A percentile compares a stretch with the other conserved stretches of the same genome.
These are phyloP conservation scores for Electrona antarctica DNA, from an alignment of 2,113 vertebrate genomes.

Conservation along the genomic window DNA sequence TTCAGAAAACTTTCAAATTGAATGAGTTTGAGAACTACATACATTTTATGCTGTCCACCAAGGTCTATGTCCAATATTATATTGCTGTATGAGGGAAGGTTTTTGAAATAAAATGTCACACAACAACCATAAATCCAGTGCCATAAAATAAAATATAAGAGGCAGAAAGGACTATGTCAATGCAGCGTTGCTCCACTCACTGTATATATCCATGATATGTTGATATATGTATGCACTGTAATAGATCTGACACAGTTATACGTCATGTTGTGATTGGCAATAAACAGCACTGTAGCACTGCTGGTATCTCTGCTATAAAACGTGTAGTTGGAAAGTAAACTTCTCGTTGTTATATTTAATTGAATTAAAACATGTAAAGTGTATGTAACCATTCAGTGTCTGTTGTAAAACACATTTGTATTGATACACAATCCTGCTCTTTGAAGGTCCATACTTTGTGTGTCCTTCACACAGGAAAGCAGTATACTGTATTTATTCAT, in stretches of 20 bases:
- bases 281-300: conserved; percentile 59
- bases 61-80: conserved; percentile 21
- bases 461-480: background rate
- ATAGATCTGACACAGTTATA: conserved; percentile 36
- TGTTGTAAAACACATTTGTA: conserved; percentile 29
- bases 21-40: conserved; percentile 5
- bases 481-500: background rate
- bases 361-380: conserved; percentile 49
- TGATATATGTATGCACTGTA: conserved; percentile 30
- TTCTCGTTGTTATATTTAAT: conserved; percentile 41
- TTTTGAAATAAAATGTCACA: conserved; percentile 42
- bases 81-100: conserved; percentile 22
- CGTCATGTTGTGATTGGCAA: conserved; percentile 42
- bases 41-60: conserved; percentile 18
- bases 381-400: conserved; percentile 11
- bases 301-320: conserved; percentile 39
- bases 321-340: conserved; percentile 38
- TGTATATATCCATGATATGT: conserved; percentile 47
- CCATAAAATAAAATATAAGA: conserved; percentile 53
- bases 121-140: conserved; percentile 50
- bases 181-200: conserved; percentile 27
- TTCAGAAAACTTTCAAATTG: conserved; percentile 28
- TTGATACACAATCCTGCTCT: background rate
- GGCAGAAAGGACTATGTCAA: conserved; percentile 35
- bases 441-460: background rate